These are phyloP conservation scores for Papilio dardanus DNA, from an alignment of 1,140 invertebrate species.

Conservation along the genomic window DNA sequence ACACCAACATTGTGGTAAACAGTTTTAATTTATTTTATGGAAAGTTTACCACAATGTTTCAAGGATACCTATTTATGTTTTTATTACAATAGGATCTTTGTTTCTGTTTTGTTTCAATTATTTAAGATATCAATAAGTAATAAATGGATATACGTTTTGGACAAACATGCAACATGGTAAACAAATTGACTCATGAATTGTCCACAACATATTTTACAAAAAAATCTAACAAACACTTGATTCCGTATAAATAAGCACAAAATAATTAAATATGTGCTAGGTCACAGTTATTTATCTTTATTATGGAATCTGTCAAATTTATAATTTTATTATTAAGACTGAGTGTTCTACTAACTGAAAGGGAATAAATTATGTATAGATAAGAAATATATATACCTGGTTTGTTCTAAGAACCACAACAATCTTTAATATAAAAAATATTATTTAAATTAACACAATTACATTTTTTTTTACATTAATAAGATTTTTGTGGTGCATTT, in stretches of 20 bases:
- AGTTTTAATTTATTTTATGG: slow-evolving; percentile 33
- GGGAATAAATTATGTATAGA: slow-evolving; percentile 30
- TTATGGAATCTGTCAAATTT: slow-evolving; percentile 30
- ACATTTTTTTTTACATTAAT: not conserved
- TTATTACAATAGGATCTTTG: slow-evolving; percentile 48
- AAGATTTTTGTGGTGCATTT: slow-evolving; percentile 35
- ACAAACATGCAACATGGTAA: not conserved
- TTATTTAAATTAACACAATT: not conserved
- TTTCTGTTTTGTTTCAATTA: slow-evolving; percentile 50
- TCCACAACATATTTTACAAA: slow-evolving; percentile 17
- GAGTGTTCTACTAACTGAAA: slow-evolving; percentile 43
- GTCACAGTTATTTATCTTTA: slow-evolving; percentile 10
- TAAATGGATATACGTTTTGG: slow-evolving; percentile 10
- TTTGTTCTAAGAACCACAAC: slow-evolving; percentile 37
- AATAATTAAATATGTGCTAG: slow-evolving; percentile 12
- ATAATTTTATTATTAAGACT: slow-evolving; percentile 33
- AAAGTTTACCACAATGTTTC: slow-evolving; percentile 45
- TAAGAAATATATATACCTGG: slow-evolving; percentile 23
- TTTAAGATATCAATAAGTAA: slow-evolving; percentile 51
- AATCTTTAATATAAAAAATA: slow-evolving; percentile 15
- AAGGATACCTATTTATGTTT: slow-evolving; percentile 44
- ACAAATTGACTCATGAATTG: not conserved
- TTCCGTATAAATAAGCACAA: slow-evolving; percentile 22
- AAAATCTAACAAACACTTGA: not conserved
- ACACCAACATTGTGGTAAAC: slow-evolving; percentile 46